Conservation (phyloP, 2,113 vertebrate genomes). For the Madoqua kirkii region DNA sequence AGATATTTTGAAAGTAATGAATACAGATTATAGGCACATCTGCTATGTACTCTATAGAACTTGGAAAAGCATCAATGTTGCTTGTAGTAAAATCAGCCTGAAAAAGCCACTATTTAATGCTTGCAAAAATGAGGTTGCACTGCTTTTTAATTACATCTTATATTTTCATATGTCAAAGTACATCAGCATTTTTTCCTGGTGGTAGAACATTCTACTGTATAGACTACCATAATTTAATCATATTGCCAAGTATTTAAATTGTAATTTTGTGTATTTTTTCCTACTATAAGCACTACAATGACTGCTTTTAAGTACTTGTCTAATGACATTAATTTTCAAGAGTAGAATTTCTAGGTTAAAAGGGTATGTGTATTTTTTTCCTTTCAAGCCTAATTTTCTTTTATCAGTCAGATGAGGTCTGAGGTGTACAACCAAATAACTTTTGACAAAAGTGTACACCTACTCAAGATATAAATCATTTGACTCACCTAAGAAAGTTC, state of each 20-base stretch:
- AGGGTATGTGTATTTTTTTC: not conserved
- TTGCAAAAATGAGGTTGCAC: slow-evolving; percentile 3
- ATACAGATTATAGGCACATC: not conserved
- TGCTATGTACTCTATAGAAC: not conserved
- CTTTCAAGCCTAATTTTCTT: slow-evolving; percentile 34
- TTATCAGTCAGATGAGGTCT: not conserved
- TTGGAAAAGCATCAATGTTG: not conserved
- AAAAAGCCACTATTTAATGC: not conserved
- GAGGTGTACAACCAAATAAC: not conserved
- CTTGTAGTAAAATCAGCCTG: not conserved
- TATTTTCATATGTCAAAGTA: slow-evolving; percentile 24
- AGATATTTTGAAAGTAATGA: not conserved
- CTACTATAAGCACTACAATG: not conserved
- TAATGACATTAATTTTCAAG: slow-evolving; percentile 10
- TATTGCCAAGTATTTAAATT: not conserved
- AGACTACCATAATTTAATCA: slow-evolving; percentile 26
- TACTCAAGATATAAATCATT: not conserved
- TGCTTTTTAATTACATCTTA: slow-evolving; percentile 35
- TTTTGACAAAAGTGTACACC: not conserved
- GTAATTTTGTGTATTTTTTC: slow-evolving; percentile 2
- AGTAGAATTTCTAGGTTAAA: slow-evolving; percentile 32
- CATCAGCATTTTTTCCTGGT: not conserved
- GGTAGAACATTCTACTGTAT: not conserved
- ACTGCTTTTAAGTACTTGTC: not conserved
- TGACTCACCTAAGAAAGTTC: not conserved